Base-by-base conservation (phyloP, 64 coral and sea anemone genomes). In the Pocillopora verrucosa region DNA sequence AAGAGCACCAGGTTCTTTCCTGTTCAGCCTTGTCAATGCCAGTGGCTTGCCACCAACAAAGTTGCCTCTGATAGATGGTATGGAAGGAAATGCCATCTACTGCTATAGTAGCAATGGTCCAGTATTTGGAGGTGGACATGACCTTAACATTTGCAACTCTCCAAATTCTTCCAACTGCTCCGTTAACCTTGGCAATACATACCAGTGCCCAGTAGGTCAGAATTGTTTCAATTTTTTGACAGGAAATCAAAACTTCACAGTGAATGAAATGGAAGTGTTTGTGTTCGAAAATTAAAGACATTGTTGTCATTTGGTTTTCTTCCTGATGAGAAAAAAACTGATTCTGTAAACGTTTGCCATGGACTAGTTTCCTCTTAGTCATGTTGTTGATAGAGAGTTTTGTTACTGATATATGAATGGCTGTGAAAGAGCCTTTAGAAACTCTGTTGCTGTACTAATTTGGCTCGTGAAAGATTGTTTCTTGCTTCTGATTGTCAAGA, bases 191-290 rank as follows among this genome's bases (percentile, higher is more conserved):
- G 56, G 26, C 30, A 90, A 73, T 77, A 72, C 61, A 16, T 90
- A 81, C 22, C 69, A 80, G n/a, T 82, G 88, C 30, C 88, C 88
- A 56, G 38, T 11, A 15, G 77, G 77, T 19, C 78, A 90, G 57
- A 20, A 72, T 20, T 0, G 37, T 10, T 58, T n/a, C 9, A 13
- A 34, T 3, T 90, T 90, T 61, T 41, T 90, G 1, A 17, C 65
- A 14, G 88, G 88, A 12, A 90, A 56, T 35, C 67, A 80, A 37
- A 80, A 35, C 10, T 90, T 90, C 26, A 82, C 13, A 73, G 36
- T 90, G 16, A 25, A n/a, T 17, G 88, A 90, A 56, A 51, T 90
- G 0, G 88, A 90, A 82, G 88, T 90, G 20, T 90, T 72, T 24
- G 67, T 10, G 13, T 25, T 82, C 25, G 56, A 76, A 15, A 76